Evolutionary conservation across 2,888 invertebrate species (phyloP).

Genomic region (Microctonus aethiopoides): DNA sequence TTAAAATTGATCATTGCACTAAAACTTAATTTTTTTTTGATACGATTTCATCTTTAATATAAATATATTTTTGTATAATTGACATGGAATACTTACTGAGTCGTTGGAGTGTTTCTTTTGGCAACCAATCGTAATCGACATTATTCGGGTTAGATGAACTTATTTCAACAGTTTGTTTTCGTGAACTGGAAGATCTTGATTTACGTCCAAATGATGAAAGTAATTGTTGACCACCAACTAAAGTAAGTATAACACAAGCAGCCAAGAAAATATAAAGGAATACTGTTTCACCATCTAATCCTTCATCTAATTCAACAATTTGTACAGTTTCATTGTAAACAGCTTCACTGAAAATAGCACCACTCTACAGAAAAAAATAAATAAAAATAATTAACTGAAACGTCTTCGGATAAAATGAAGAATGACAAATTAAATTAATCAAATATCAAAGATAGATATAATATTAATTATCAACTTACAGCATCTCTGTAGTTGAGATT

Average conservation of each 20-base stretch:
- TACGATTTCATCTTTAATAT: not conserved
- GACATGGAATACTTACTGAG: conserved; percentile 76
- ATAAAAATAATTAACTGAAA: not conserved
- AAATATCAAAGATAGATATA: not conserved
- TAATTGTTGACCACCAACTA: conserved; percentile 91
- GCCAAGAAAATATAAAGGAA: conserved; percentile 96
- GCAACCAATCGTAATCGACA: conserved; percentile 99
- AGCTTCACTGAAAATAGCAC: conserved; percentile 81
- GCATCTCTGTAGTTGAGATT: conserved; percentile 90
- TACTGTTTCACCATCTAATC: conserved; percentile 97
- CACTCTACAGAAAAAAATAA: conserved; percentile 68
- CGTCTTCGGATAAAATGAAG: not conserved
- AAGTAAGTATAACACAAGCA: conserved; percentile 85
- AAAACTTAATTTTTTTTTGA: conserved; percentile 1
- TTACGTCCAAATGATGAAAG: conserved; percentile 86
- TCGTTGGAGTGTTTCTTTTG: conserved; percentile 86
- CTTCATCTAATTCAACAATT: conserved; percentile 95
- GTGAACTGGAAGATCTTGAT: conserved; percentile 71
- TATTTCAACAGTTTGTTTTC: conserved; percentile 80
- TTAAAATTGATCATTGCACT: conserved; percentile 22
- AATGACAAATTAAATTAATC: conserved; percentile 6
- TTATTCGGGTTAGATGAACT: conserved; percentile 90
- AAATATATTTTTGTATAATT: conserved; percentile 8
- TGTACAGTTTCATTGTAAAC: conserved; percentile 98
- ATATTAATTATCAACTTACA: too few species aligned